Evolutionary conservation across 2,888 invertebrate species (phyloP), one percentile per base, ranked within the genome.

Genomic region (Ochropleura plecta): DNA sequence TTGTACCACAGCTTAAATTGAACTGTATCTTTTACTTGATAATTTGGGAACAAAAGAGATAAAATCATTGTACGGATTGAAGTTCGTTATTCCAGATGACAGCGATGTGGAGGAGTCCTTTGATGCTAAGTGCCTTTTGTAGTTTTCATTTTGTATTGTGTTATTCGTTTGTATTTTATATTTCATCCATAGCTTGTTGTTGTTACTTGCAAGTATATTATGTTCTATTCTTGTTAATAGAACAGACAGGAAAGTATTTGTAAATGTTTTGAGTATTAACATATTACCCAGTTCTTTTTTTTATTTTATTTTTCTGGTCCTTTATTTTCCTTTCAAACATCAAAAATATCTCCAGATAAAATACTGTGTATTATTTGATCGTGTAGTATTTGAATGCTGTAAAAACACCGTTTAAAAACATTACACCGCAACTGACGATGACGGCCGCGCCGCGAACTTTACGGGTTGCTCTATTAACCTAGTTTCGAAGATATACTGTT

Each of bases 401-500:
- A 59, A 57, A 85, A 84, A 70, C 70, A 69, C 49, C 62, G 59
- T 65, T 82, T 68, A 76, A 76, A 80, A 84, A 84, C 68, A 84
- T 68, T 78, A 82, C 71, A 64, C 63, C 63, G 30, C 85, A 68
- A 64, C 83, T 70, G 71, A 59, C 74, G 62, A 30, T 70, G 71
- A 59, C 74, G 62, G 40, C 59, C 49, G 79, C n/a, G 68, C 40
- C 48, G 70, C 64, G 49, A 65, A 69, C 66, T 44, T 65, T 57
- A 63, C 64, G 63, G 48, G 72, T 62, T 82, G 87, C 78, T 86
- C 86, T 84, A 88, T 81, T 87, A 88, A 87, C 87, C 87, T 18
- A 88, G 88, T 80, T 87, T 76, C 66, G 51, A 77, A 83, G 87
- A 83, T 78, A 63, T 69, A 66, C 71, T 64, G 64, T 70, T 77